These are phyloP conservation scores for Gadus macrocephalus DNA, from an alignment of 2,113 vertebrate species.

Conservation along the genomic window DNA sequence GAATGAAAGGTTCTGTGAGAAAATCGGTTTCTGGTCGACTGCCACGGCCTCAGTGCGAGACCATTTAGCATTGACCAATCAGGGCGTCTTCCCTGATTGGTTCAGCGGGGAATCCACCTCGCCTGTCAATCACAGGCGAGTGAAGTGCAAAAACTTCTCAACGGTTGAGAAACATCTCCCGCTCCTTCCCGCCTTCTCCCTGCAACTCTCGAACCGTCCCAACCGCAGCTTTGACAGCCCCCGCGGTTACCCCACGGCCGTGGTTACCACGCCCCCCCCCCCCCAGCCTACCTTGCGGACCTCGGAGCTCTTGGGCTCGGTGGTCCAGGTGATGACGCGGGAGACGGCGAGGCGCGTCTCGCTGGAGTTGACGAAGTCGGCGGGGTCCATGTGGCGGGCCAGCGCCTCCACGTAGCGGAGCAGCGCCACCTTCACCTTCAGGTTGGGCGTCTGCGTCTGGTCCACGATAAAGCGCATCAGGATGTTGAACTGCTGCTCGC, in stretches of 20 bases:
- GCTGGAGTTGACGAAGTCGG: conserved; percentile 91
- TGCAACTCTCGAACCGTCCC: too few relatives aligned
- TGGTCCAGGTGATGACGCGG: conserved; percentile 96
- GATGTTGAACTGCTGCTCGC: conserved; percentile 95
- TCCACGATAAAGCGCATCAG: conserved; percentile 96
- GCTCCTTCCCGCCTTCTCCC: too few relatives aligned
- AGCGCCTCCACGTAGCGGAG: conserved; percentile 90
- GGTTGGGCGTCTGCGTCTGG: conserved; percentile 92
- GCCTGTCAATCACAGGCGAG: too few relatives aligned
- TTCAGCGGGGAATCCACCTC: too few relatives aligned
- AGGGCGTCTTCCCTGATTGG: too few relatives aligned
- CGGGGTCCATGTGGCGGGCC: conserved; percentile 87
- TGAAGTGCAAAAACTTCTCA: too few relatives aligned
- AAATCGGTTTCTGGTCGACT: too few relatives aligned
- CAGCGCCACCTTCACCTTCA: conserved; percentile 95
- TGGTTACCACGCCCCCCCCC: neutral
- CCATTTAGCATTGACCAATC: too few relatives aligned
- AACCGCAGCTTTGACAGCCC: too few relatives aligned
- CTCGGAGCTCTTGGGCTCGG: conserved; percentile 92
- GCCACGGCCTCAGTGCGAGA: too few relatives aligned
- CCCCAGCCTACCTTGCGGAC: conserved; percentile 82
- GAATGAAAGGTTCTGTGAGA: too few relatives aligned
- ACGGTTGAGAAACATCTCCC: too few relatives aligned
- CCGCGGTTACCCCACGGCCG: neutral
- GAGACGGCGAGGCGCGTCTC: conserved; percentile 93